Evolutionary conservation across 1,140 invertebrate genomes (phyloP).

Genomic region (Hydropsyche tenuis): DNA sequence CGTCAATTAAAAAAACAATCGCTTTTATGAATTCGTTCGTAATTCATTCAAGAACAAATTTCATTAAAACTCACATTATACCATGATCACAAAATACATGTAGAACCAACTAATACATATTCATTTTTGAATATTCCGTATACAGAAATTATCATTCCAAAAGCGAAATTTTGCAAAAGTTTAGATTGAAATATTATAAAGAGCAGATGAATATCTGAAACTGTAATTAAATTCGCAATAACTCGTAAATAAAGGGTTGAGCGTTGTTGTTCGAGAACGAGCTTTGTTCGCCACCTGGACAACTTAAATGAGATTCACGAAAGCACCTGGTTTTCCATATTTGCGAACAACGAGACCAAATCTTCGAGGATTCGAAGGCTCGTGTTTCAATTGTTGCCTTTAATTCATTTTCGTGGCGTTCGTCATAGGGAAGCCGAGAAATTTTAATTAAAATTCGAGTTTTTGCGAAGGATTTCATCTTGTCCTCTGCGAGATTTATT

Average conservation of each 20-base stretch:
- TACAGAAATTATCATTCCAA: too few relatives aligned
- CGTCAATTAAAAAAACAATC: too few relatives aligned
- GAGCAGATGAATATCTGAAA: not conserved
- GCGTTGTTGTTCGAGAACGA: not conserved
- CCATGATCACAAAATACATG: too few relatives aligned
- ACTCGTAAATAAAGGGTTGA: not conserved
- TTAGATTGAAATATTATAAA: too few relatives aligned
- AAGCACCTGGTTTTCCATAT: conserved; percentile 25
- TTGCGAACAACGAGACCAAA: too few relatives aligned
- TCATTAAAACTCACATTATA: too few relatives aligned
- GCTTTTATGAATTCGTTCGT: too few relatives aligned
- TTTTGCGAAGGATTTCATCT: not conserved
- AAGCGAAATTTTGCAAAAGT: too few relatives aligned
- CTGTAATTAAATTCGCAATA: not conserved
- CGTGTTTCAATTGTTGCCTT: conserved; percentile 8
- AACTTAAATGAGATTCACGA: conserved; percentile 34
- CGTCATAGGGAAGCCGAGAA: conserved; percentile 4
- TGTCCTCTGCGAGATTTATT: too few relatives aligned
- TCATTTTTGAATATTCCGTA: too few relatives aligned
- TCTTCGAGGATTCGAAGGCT: not conserved
- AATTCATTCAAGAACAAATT: too few relatives aligned
- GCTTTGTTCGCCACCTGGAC: conserved; percentile 19
- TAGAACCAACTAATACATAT: too few relatives aligned
- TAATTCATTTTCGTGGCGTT: conserved; percentile 19
- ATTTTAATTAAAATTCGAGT: conserved; percentile 29